Evolutionary conservation across 2,113 vertebrate species (phyloP).

Genomic region (Raja brachyura): DNA sequence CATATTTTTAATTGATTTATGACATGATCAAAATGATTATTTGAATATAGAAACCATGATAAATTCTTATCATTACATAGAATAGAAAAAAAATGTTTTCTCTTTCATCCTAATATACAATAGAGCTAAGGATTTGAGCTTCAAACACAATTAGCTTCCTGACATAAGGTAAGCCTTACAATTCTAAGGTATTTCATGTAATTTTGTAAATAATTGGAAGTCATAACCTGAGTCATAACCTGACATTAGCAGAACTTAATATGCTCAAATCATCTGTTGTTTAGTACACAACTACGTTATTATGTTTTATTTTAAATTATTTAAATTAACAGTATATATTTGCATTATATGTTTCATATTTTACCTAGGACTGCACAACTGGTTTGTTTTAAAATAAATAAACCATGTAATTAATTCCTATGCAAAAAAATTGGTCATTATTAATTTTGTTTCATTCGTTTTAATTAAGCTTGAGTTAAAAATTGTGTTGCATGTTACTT

Average conservation of each 20-base stretch:
- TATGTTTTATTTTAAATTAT: background rate
- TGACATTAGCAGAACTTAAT: background rate
- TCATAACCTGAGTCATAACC: background rate
- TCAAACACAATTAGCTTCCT: background rate
- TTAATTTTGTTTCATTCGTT: background rate
- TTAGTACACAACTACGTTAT: background rate
- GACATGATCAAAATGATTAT: background rate
- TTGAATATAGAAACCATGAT: background rate
- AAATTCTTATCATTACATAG: no score
- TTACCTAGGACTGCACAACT: background rate
- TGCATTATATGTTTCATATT: background rate
- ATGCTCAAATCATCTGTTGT: background rate
- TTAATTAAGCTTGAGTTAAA: background rate
- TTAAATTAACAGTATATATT: background rate
- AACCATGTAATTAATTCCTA: background rate
- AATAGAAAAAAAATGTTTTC: background rate
- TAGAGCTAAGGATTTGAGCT: background rate
- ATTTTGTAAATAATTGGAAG: background rate
- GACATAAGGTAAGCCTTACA: background rate
- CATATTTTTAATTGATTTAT: background rate
- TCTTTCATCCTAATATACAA: background rate
- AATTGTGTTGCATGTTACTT: background rate
- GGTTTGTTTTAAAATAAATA: background rate
- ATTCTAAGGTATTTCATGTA: background rate
- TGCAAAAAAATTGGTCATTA: background rate